These are phyloP conservation scores for Sebastes diploproa DNA, from an alignment of 2,797 vertebrate species.

Conservation along the genomic window DNA sequence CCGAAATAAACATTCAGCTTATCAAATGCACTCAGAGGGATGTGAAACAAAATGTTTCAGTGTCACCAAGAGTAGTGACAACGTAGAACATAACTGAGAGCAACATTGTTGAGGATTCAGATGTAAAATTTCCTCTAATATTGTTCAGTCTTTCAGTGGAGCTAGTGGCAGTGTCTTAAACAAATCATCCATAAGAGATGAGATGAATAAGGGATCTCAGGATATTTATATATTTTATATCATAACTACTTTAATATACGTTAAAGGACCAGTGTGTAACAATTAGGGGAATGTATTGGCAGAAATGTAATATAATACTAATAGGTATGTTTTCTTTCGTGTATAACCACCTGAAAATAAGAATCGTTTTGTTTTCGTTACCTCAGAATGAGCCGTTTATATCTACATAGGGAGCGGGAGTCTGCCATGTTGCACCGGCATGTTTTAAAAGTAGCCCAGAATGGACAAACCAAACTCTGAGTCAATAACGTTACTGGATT, in stretches of 20 bases:
- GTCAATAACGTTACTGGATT: too few relatives aligned
- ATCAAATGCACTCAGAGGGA: neutral
- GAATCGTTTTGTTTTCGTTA: too few relatives aligned
- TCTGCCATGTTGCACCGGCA: too few relatives aligned
- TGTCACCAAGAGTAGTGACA: neutral
- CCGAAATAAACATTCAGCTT: neutral
- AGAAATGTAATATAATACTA: too few relatives aligned
- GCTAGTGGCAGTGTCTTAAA: neutral
- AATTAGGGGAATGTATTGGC: fast-evolving
- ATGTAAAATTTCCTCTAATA: neutral
- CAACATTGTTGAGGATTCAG: neutral
- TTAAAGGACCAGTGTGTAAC: too few relatives aligned
- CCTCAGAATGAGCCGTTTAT: too few relatives aligned
- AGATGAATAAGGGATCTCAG: neutral
- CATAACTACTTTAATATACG: neutral
- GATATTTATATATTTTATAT: neutral
- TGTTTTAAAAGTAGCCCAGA: too few relatives aligned
- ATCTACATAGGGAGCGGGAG: too few relatives aligned
- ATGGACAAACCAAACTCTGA: too few relatives aligned
- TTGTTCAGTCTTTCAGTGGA: neutral
- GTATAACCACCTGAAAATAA: too few relatives aligned
- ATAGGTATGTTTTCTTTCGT: too few relatives aligned
- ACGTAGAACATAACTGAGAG: neutral
- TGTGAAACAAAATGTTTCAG: neutral
- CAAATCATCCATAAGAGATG: neutral